Conservation (phyloP, 2,888 invertebrate species). For the Laspeyria flexula region DNA sequence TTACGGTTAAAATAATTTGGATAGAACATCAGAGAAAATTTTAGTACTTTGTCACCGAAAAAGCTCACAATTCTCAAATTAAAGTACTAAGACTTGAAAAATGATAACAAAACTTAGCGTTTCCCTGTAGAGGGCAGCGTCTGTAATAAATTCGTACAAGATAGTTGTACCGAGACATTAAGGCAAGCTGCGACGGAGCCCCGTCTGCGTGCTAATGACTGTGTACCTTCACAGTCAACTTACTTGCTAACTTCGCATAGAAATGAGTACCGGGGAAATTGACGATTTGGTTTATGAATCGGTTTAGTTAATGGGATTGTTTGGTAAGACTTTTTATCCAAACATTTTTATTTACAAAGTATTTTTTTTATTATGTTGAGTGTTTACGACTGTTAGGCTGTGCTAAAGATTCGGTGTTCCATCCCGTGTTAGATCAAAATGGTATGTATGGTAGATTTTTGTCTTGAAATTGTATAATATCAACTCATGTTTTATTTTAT, state of each 20-base stretch:
- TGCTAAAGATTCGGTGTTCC: too few species aligned
- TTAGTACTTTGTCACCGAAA: neutral
- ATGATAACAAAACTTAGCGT: conserved; percentile 26
- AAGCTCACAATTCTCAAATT: neutral
- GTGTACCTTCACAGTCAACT: conserved; percentile 8
- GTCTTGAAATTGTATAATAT: too few species aligned
- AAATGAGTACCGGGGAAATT: neutral
- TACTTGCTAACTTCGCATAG: conserved; percentile 1
- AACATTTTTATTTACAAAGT: too few species aligned
- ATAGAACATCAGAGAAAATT: too few species aligned
- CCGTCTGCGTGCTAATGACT: conserved; percentile 52
- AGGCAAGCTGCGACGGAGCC: conserved; percentile 52
- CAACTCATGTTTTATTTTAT: too few species aligned
- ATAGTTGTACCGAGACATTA: conserved; percentile 54
- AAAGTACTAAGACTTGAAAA: conserved; percentile 18
- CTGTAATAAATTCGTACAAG: conserved; percentile 50
- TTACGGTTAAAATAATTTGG: too few species aligned
- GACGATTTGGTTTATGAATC: too few species aligned
- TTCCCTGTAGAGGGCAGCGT: conserved; percentile 22
- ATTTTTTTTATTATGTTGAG: too few species aligned
- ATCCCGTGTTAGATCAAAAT: too few species aligned
- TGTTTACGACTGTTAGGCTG: too few species aligned
- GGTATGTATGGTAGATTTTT: too few species aligned
- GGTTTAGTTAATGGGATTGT: neutral
- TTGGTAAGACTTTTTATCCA: too few species aligned